Evolutionary conservation across 2,888 invertebrate species (phyloP).

Genomic region (Orthosia cruda): DNA sequence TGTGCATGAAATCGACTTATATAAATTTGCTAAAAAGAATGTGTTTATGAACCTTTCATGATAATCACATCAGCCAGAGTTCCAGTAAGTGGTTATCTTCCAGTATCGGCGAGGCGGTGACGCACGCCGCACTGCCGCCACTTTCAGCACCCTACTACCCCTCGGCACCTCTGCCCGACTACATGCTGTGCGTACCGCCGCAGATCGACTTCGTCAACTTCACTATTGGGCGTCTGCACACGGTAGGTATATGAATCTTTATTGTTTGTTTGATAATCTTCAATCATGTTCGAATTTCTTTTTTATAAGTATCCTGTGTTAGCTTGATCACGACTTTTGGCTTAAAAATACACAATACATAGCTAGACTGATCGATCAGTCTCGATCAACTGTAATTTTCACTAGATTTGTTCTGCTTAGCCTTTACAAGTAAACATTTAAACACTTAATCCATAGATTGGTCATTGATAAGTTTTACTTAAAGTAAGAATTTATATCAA

Average conservation of each 20-base stretch:
- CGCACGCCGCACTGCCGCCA: conserved; percentile 46
- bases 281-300: too few relatives aligned
- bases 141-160: conserved; percentile 28
- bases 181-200: conserved; percentile 81
- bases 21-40: too few relatives aligned
- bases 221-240: conserved; percentile 77
- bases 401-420: too few relatives aligned
- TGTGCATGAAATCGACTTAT: too few relatives aligned
- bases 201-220: conserved; percentile 83
- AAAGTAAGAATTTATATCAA: not conserved
- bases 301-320: too few relatives aligned
- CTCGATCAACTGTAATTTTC: not conserved
- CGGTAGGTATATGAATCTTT: conserved; percentile 66
- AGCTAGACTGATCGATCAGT: too few relatives aligned
- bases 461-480: not conserved
- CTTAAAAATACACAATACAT: too few relatives aligned
- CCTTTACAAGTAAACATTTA: not conserved
- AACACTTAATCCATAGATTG: not conserved
- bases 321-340: not conserved
- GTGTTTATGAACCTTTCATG: too few relatives aligned
- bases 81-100: conserved; percentile 10
- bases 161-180: conserved; percentile 58
- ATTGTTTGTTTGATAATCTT: not conserved
- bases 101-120: conserved; percentile 75
- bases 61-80: not conserved